Percentiles rank a stretch among this genome's conserved stretches.
Conservation (phyloP, 2,113 vertebrate species). For the Oceanodroma tethys region DNA sequence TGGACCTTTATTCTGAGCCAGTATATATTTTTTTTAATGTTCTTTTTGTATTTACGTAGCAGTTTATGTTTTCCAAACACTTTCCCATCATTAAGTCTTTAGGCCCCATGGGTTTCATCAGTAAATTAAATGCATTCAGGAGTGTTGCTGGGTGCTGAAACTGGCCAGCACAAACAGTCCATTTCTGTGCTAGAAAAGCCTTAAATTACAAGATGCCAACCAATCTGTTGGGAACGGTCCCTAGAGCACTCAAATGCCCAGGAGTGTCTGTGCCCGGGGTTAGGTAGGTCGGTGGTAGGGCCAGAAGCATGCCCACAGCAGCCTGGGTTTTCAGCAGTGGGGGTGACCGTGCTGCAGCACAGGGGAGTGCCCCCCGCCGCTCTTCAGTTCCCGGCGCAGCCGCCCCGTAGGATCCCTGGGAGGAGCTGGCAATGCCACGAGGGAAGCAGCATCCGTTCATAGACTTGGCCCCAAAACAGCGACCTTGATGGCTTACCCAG, state of each 20-base stretch:
- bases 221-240: neutral
- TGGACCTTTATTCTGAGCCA: neutral
- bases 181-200: neutral
- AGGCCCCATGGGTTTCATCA: neutral
- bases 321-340: neutral
- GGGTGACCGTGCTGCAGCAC: neutral
- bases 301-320: neutral
- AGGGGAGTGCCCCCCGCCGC: accelerated
- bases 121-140: neutral
- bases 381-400: neutral
- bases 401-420: accelerated
- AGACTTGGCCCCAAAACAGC: neutral
- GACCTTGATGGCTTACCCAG: neutral
- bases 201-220: neutral
- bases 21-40: neutral
- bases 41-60: neutral
- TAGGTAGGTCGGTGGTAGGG: neutral
- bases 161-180: neutral
- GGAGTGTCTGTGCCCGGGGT: neutral
- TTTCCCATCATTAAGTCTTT: neutral
- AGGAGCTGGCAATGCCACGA: neutral
- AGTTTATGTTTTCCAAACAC: neutral
- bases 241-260: neutral
- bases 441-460: neutral
- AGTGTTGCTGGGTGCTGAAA: neutral